phyloP scores from a whole-genome alignment of 2,888 invertebrate species.

The Sialis fuliginosa region DNA sequence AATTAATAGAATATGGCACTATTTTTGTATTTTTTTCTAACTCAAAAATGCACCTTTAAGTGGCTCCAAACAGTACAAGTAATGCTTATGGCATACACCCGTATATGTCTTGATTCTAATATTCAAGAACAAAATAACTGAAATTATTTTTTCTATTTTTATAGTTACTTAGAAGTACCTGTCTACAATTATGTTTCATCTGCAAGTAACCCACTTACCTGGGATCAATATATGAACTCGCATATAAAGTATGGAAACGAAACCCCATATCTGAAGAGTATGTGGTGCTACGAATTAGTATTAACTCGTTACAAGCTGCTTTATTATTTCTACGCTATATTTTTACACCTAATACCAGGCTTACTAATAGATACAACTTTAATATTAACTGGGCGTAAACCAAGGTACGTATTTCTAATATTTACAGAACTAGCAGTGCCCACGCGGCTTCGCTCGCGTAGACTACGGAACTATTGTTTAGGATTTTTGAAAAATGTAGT shows the following conservation, averaged over 20 bases:
- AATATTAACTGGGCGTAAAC: not conserved
- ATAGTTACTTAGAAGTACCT: not conserved
- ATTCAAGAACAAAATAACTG: no score
- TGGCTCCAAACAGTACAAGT: no score
- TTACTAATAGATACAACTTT: not conserved
- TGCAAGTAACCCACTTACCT: not conserved
- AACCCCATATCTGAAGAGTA: not conserved
- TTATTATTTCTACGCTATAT: not conserved
- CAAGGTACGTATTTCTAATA: not conserved
- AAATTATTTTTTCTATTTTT: not conserved
- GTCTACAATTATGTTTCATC: not conserved
- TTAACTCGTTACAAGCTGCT: not conserved
- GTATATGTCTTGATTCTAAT: no score
- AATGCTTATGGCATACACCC: no score
- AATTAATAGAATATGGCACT: no score
- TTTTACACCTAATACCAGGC: not conserved
- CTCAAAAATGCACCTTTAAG: no score
- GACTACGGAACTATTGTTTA: no score
- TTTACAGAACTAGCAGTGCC: no score
- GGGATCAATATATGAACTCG: not conserved
- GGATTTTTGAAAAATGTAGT: no score
- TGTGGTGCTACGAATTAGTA: not conserved
- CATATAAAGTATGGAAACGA: not conserved
- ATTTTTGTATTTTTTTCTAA: no score
- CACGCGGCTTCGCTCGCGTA: no score